A percentile compares a stretch with the other conserved stretches of the same genome.
These are phyloP conservation scores for Hirundichthys speculiger DNA, from an alignment of 2,113 vertebrate genomes.

Conservation along the genomic window DNA sequence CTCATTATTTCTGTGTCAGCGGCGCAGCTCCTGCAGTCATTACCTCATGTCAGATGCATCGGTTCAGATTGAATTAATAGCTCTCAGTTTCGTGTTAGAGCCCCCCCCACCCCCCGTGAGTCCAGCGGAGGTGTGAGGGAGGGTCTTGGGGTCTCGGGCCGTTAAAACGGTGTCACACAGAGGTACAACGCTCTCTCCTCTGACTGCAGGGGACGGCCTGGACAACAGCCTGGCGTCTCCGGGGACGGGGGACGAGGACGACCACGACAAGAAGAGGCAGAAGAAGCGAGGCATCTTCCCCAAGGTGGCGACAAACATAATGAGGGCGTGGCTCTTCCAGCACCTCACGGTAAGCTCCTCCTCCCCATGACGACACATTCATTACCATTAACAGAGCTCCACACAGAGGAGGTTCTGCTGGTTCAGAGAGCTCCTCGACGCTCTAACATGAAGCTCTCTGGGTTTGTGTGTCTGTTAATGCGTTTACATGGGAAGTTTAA, in stretches of 20 bases:
- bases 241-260: slow-evolving; percentile 89
- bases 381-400: no score
- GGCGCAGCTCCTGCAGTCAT: slow-evolving; percentile 56
- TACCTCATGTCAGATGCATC: slow-evolving; percentile 69
- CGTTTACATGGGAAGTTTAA: no score
- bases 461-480: no score
- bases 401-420: background rate
- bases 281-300: slow-evolving; percentile 82
- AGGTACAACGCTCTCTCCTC: slow-evolving; percentile 21
- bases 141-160: no score
- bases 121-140: slow-evolving; percentile 50
- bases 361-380: no score
- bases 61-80: slow-evolving; percentile 76
- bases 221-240: slow-evolving; percentile 96
- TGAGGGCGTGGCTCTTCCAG: slow-evolving; percentile 98
- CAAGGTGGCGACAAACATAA: slow-evolving; percentile 87
- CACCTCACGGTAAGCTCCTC: slow-evolving; percentile 91
- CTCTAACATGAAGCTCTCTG: no score
- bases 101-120: slow-evolving; percentile 48
- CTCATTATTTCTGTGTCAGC: slow-evolving; percentile 65
- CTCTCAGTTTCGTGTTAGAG: slow-evolving; percentile 48
- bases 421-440: no score
- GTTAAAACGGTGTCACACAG: slow-evolving; percentile 21
- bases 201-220: slow-evolving; percentile 88
- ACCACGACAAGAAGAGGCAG: slow-evolving; percentile 80